Evolutionary conservation across 2,113 vertebrate genomes (phyloP).

Genomic region (Larimichthys crocea): DNA sequence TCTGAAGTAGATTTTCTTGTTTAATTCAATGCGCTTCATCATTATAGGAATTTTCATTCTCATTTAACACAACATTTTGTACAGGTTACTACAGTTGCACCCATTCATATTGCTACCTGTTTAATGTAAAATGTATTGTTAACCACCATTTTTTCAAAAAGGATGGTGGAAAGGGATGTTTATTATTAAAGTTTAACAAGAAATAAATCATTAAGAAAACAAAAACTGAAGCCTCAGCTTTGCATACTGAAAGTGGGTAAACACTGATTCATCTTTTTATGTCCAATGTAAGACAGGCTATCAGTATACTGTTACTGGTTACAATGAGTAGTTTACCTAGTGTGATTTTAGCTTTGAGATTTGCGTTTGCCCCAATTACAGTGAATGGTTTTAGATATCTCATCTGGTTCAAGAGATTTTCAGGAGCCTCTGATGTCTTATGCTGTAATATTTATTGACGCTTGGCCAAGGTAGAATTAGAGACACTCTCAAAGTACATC

Average conservation of each 20-base stretch:
- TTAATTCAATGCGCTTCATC: background rate
- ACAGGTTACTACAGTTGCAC: background rate
- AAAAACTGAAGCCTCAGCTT: no score
- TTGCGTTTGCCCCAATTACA: background rate
- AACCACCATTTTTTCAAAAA: background rate
- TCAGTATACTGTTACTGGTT: background rate
- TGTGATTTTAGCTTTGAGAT: background rate
- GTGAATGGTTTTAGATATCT: background rate
- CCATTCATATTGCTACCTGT: background rate
- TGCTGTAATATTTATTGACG: no score
- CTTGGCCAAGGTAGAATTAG: no score
- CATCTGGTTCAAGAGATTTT: background rate
- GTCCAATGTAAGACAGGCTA: background rate
- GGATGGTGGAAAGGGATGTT: background rate
- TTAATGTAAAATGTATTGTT: background rate
- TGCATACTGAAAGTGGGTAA: background rate
- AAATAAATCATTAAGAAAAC: background rate
- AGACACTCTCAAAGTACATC: no score
- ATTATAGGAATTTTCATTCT: background rate
- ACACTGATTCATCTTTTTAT: background rate
- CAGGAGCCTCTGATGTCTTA: no score
- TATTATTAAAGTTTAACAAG: background rate
- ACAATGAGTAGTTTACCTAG: background rate
- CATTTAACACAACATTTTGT: background rate
- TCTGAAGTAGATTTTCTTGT: background rate